Conservation (phyloP, 2,888 invertebrate species). For the Diarsia dahlii region DNA sequence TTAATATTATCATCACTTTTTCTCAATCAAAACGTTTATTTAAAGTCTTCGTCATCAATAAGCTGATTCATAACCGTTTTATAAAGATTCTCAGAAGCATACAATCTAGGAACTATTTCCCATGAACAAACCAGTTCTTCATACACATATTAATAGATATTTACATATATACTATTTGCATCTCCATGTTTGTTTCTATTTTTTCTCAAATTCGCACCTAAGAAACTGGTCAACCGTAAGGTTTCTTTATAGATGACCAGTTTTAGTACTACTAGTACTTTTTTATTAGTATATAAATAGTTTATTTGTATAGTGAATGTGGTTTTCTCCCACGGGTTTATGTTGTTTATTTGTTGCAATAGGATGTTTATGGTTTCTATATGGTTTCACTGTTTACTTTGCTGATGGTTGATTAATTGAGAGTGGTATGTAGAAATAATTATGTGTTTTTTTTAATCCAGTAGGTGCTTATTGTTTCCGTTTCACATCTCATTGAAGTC, state of each 20-base stretch:
- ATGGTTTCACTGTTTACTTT: background rate
- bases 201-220: conserved; percentile 52
- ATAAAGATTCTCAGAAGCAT: conserved; percentile 19
- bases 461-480: too few species aligned
- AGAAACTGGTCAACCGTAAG: conserved; percentile 41
- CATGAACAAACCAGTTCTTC: conserved; percentile 36
- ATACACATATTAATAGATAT: conserved; percentile 30
- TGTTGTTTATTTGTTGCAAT: conserved; percentile 1
- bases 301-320: background rate
- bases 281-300: conserved; percentile 15
- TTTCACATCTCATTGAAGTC: too few species aligned
- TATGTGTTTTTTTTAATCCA: too few species aligned
- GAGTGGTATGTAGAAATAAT: background rate
- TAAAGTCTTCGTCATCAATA: background rate
- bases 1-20: too few species aligned
- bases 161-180: conserved; percentile 50
- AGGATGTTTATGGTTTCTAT: conserved; percentile 1
- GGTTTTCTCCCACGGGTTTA: conserved; percentile 31
- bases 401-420: background rate
- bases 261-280: background rate
- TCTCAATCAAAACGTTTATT: too few species aligned
- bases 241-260: conserved; percentile 24
- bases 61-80: conserved; percentile 26
- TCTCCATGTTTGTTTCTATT: conserved; percentile 37
- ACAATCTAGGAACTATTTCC: conserved; percentile 39